phyloP scores from a whole-genome alignment of 2,113 vertebrate genomes.

The Lontra canadensis region DNA sequence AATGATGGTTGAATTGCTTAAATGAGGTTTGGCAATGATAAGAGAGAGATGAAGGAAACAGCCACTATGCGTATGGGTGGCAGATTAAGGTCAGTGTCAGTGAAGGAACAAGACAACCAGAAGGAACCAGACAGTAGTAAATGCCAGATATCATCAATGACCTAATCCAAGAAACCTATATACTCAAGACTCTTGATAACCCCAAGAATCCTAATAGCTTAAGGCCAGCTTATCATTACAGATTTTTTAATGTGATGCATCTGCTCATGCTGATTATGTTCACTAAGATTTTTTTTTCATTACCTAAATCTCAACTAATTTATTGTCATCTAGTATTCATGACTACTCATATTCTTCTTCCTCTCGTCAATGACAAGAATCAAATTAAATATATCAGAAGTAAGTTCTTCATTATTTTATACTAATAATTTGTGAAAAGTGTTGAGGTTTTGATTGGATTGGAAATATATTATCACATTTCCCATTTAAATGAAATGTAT shows the following conservation, averaged over 20 bases:
- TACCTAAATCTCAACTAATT: not conserved
- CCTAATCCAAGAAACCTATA: not conserved
- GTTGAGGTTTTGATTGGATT: not conserved
- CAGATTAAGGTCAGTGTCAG: not conserved
- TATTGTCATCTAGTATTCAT: not conserved
- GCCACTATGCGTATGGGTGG: accelerated
- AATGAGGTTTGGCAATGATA: not conserved
- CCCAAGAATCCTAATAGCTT: not conserved
- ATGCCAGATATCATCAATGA: not conserved
- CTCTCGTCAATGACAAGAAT: not conserved
- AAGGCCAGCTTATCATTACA: not conserved
- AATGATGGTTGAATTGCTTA: not conserved
- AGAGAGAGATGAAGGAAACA: not conserved
- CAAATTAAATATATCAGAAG: not conserved
- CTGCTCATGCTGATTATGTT: not conserved
- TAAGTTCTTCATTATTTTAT: not conserved
- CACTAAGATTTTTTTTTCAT: not conserved
- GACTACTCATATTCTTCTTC: not conserved
- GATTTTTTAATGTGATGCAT: not conserved
- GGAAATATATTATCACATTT: not conserved
- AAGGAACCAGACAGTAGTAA: not conserved
- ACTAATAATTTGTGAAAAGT: not conserved
- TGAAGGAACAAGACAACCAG: not conserved
- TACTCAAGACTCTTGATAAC: not conserved
- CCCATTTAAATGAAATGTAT: not conserved